Percentiles rank a stretch among this genome's conserved stretches.
phyloP scores from a whole-genome alignment of 30 jellyfish, hydroid and myxozoan species.

The Rhopilema esculentum region DNA sequence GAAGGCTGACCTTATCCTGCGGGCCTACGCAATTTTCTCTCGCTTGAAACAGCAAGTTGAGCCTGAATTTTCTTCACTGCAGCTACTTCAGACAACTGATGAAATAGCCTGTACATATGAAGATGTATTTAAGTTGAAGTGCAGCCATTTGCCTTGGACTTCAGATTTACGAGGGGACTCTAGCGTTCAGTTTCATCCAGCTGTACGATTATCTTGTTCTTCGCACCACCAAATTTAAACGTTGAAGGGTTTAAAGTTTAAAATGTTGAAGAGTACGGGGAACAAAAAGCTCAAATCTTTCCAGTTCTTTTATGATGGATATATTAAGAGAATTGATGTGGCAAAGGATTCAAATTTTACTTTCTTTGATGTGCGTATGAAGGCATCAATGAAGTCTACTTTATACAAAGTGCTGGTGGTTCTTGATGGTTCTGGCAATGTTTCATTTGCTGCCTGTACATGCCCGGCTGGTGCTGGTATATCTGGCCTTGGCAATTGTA shows the following conservation, averaged over 20 bases:
- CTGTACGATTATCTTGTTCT: conserved; percentile 55
- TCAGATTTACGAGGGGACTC: conserved; percentile 50
- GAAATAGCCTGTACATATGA: conserved; percentile 35
- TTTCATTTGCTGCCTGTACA: conserved; percentile 57
- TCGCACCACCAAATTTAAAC: conserved; percentile 53
- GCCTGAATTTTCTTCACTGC: conserved; percentile 3
- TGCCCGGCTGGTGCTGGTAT: conserved; percentile 64
- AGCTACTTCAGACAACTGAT: neutral
- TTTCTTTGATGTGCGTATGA: conserved; percentile 36
- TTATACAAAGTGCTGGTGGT: conserved; percentile 2
- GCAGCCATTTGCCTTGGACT: conserved; percentile 60
- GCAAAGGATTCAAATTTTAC: conserved; percentile 13
- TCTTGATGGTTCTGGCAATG: conserved; percentile 16
- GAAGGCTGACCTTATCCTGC: conserved; percentile 55
- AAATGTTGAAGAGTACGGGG: conserved; percentile 38
- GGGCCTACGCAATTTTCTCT: conserved; percentile 43
- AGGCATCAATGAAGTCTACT: conserved; percentile 28
- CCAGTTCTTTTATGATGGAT: conserved; percentile 64
- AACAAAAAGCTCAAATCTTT: conserved; percentile 61
- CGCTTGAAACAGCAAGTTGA: conserved; percentile 14
- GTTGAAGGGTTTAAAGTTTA: too few relatives aligned
- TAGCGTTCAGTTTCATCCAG: conserved; percentile 28
- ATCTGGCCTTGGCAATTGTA: conserved; percentile 40
- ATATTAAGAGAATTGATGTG: conserved; percentile 3
- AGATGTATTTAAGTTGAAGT: neutral